Percentiles rank a stretch among this genome's conserved stretches.
phyloP scores from a whole-genome alignment of 2,888 invertebrate species.

The Dromius quadrimaculatus region DNA sequence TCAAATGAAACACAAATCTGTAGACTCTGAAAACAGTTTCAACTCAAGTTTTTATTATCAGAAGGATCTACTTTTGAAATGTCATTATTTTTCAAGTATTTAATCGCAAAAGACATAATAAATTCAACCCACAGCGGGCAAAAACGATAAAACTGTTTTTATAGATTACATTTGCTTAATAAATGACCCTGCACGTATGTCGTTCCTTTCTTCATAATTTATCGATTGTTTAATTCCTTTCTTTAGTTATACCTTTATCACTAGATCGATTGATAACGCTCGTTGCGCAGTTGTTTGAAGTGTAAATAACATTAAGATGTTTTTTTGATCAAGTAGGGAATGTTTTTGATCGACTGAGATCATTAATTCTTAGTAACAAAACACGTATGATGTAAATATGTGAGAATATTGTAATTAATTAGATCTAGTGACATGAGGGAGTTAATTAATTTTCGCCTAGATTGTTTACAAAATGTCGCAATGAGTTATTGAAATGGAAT shows the following conservation, averaged over 20 bases:
- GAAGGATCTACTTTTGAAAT: constrained; percentile 1
- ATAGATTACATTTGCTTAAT: constrained; percentile 38
- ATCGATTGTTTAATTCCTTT: constrained; percentile 37
- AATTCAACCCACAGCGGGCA: constrained; percentile 9
- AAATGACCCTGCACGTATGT: constrained; percentile 7
- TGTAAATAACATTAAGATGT: constrained; percentile 42
- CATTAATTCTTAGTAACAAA: constrained; percentile 24
- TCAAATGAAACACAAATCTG: constrained; percentile 22
- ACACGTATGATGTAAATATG: constrained; percentile 8
- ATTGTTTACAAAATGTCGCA: no score
- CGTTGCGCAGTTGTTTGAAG: constrained; percentile 12
- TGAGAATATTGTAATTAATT: constrained; percentile 41
- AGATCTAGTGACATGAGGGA: background rate
- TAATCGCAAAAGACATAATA: constrained; percentile 19
- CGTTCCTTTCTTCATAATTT: constrained; percentile 2
- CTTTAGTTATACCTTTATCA: constrained; percentile 1
- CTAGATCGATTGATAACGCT: constrained; percentile 25
- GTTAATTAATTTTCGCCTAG: constrained; percentile 37
- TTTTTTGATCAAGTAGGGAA: constrained; percentile 23
- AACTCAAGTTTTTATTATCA: constrained; percentile 17
- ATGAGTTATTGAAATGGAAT: no score
- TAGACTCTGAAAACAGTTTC: background rate
- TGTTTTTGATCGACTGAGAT: constrained; percentile 7
- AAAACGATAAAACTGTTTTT: constrained; percentile 35
- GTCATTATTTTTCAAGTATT: constrained; percentile 28